A percentile compares a stretch with the other conserved stretches of the same genome.
These are phyloP conservation scores for Rhopalosiphum padi DNA, from an alignment of 1,140 invertebrate species.

Conservation along the genomic window DNA sequence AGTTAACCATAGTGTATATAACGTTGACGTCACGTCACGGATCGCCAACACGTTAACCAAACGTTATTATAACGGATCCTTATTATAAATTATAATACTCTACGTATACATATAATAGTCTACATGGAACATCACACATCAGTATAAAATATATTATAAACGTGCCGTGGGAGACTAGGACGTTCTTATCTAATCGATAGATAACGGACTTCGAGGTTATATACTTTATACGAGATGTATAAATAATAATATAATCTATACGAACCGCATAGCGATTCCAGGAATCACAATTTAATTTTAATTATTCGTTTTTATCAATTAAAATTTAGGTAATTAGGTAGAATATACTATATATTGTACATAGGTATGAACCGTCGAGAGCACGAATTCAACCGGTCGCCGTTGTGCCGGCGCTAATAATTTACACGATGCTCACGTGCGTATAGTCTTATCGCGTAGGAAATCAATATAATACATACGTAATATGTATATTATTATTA, in stretches of 20 bases:
- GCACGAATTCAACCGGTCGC: slow-evolving; percentile 2
- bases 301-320: slow-evolving; percentile 43
- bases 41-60: neutral
- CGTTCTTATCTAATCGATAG: slow-evolving; percentile 1
- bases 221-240: neutral
- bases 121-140: neutral
- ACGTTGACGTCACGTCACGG: neutral
- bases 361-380: neutral
- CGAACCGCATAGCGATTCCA: neutral
- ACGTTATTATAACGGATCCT: neutral
- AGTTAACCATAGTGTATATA: neutral
- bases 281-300: slow-evolving; percentile 4
- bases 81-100: neutral
- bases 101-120: neutral
- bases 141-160: neutral
- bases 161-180: neutral
- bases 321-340: neutral
- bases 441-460: neutral
- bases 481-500: neutral
- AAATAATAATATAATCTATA: slow-evolving; percentile 14
- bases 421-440: neutral
- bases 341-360: neutral
- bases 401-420: slow-evolving; percentile 1
- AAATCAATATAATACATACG: neutral
- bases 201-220: slow-evolving; percentile 31